These are phyloP conservation scores for Drepanosiphum platanoidis DNA, from an alignment of 2,888 invertebrate species.

Conservation along the genomic window DNA sequence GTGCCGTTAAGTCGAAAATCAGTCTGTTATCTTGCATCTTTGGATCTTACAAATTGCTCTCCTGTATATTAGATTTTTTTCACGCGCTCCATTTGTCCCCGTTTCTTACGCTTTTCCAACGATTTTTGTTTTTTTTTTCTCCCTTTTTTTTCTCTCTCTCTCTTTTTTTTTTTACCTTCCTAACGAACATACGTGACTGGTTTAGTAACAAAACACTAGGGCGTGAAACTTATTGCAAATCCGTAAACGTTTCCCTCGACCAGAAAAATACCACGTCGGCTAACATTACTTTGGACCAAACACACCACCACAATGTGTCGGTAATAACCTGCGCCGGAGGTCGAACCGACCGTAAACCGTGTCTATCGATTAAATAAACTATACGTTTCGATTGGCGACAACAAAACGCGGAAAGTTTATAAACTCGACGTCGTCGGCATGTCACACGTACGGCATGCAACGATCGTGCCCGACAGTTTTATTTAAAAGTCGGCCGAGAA, in stretches of 20 bases:
- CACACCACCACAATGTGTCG: background rate
- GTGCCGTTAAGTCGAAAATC: background rate
- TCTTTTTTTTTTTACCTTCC: conserved; percentile 1
- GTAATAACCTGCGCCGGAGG: too few relatives aligned
- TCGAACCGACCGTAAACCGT: background rate
- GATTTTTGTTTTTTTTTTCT: conserved; percentile 27
- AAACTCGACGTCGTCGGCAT: background rate
- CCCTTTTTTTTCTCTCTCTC: background rate
- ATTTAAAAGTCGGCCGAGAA: too few relatives aligned
- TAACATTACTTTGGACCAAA: background rate
- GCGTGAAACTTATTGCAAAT: conserved; percentile 28
- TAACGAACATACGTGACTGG: conserved; percentile 36
- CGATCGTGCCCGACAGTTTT: too few relatives aligned
- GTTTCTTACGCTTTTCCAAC: conserved; percentile 13
- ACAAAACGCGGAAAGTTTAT: too few relatives aligned
- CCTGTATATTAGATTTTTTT: conserved; percentile 21
- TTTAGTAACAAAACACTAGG: conserved; percentile 36
- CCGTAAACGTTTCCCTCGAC: conserved; percentile 29
- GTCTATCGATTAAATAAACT: background rate
- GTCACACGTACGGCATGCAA: too few relatives aligned
- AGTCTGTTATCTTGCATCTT: conserved; percentile 34
- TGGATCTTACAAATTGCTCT: conserved; percentile 36
- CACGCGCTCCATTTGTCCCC: background rate
- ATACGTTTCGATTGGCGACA: too few relatives aligned
- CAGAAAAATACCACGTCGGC: background rate